A percentile compares a stretch with the other conserved stretches of the same genome.
These are phyloP conservation scores for Drosophila pegasa DNA, from an alignment of 2,888 invertebrate species.

Conservation along the genomic window DNA sequence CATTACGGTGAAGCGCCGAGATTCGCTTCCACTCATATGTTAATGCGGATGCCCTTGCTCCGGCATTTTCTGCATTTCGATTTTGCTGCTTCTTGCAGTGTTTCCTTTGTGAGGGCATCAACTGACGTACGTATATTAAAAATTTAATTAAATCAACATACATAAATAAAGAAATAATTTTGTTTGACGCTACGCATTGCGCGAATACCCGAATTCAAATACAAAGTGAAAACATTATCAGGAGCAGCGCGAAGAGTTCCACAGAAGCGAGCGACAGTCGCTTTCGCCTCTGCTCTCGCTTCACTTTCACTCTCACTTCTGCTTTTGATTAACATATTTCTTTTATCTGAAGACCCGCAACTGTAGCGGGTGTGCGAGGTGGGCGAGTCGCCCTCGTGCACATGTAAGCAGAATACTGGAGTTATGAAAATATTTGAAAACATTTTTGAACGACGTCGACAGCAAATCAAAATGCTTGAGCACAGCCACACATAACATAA, in stretches of 20 bases:
- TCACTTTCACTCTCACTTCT: constrained; percentile 14
- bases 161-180: constrained; percentile 44
- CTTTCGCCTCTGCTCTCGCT: constrained; percentile 1
- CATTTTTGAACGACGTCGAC: constrained; percentile 33
- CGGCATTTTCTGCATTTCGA: constrained; percentile 11
- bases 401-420: constrained; percentile 34
- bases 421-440: constrained; percentile 29
- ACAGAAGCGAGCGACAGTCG: background rate
- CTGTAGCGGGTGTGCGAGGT: constrained; percentile 3
- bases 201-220: constrained; percentile 29
- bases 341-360: constrained; percentile 47
- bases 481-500: background rate
- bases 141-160: constrained; percentile 69
- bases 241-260: constrained; percentile 12
- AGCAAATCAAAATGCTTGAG: constrained; percentile 14
- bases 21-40: constrained; percentile 21
- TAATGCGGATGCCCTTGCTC: constrained; percentile 25
- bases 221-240: constrained; percentile 34
- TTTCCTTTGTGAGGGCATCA: background rate
- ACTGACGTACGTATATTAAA: constrained; percentile 23
- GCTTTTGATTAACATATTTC: constrained; percentile 62
- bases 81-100: background rate
- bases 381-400: constrained; percentile 22
- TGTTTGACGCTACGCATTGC: constrained; percentile 42
- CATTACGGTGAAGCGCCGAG: constrained; percentile 26